These are phyloP conservation scores for Pyxicephalus adspersus DNA, from an alignment of 2,113 vertebrate genomes.

Conservation along the genomic window DNA sequence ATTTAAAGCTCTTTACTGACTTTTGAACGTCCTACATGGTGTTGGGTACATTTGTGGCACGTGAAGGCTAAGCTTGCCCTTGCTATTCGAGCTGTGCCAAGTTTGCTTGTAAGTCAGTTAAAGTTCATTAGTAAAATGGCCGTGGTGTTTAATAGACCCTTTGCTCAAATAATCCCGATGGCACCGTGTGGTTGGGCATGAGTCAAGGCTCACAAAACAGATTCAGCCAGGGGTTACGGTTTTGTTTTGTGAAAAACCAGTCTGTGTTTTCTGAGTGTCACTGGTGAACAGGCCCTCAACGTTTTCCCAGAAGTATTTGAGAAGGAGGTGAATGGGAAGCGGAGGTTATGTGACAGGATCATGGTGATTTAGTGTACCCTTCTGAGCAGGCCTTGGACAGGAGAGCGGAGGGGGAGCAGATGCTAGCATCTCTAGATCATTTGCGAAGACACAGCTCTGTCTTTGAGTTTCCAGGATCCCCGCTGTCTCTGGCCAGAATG, in stretches of 20 bases:
- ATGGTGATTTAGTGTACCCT: conserved; percentile 4
- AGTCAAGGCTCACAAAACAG: background rate
- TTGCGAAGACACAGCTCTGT: background rate
- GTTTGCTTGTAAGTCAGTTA: background rate
- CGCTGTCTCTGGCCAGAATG: conserved; percentile 13
- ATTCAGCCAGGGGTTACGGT: too few species aligned
- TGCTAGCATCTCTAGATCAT: background rate
- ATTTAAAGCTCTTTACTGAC: too few species aligned
- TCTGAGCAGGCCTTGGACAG: background rate
- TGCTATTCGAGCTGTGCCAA: background rate
- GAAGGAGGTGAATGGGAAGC: background rate
- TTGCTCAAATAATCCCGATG: background rate
- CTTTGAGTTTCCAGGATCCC: conserved; percentile 3
- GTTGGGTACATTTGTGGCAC: too few species aligned
- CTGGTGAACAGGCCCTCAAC: conserved; percentile 4
- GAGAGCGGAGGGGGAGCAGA: background rate
- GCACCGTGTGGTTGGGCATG: background rate
- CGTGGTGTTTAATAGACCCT: background rate
- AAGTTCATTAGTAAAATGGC: background rate
- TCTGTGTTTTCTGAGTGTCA: background rate
- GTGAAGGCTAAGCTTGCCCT: background rate
- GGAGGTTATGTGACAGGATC: conserved; percentile 2
- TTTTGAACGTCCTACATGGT: too few species aligned
- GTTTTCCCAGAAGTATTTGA: conserved; percentile 31
- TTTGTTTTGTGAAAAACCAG: background rate